These are phyloP conservation scores for Tympanoctomys barrerae DNA, from an alignment of 2,797 vertebrate genomes.

Conservation along the genomic window DNA sequence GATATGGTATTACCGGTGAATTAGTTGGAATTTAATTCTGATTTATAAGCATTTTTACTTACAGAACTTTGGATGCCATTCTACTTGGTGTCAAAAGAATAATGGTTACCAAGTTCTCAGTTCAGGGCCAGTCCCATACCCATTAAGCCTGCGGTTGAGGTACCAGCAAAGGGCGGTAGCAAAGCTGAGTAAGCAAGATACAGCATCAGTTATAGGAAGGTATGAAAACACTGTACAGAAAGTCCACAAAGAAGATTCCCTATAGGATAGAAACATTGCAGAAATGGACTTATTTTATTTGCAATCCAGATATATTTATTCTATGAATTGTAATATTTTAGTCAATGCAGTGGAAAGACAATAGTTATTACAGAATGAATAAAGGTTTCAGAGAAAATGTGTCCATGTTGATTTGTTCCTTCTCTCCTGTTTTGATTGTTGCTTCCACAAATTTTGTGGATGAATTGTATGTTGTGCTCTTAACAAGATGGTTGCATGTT, in stretches of 20 bases:
- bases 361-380: not conserved
- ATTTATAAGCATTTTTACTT: conserved; percentile 82
- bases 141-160: not conserved
- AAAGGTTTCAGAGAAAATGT: conserved; percentile 1
- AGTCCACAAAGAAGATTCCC: not conserved
- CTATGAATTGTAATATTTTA: not conserved
- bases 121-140: conserved; percentile 4
- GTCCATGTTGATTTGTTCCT: not conserved
- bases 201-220: not conserved
- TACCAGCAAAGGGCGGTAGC: not conserved
- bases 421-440: not conserved
- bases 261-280: not conserved
- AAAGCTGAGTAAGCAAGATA: not conserved
- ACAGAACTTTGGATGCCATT: conserved; percentile 79
- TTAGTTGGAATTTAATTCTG: conserved; percentile 85
- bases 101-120: conserved; percentile 47
- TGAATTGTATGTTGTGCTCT: not conserved
- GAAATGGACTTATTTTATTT: not conserved
- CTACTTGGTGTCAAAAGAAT: conserved; percentile 66
- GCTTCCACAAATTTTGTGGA: not conserved
- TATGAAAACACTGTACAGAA: not conserved
- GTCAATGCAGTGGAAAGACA: not conserved
- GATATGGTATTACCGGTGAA: conserved; percentile 85
- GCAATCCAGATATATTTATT: not conserved
- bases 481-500: not conserved